Evolutionary conservation across 1,140 invertebrate species (phyloP), one percentile per base, ranked within the genome.

Genomic region (Aphelinus certus): DNA sequence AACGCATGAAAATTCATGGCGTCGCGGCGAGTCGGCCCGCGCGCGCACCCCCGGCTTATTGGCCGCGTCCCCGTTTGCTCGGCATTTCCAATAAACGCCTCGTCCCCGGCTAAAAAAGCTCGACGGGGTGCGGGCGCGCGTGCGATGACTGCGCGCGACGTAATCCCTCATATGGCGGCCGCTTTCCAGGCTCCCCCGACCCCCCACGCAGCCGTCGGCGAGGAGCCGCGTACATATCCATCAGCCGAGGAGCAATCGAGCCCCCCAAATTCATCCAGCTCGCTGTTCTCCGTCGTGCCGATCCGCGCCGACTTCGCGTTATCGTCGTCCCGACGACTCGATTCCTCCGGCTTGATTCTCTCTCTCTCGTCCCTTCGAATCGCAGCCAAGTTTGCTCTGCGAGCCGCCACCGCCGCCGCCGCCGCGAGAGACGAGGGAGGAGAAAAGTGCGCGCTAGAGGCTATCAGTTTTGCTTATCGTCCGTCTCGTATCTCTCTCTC

Each of bases 401-500:
- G 26, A 26, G 26, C 26, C 26, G 26, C 26, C 26, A 26, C 26
- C 26, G 26, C 26, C 26, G 26, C 26, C 26, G 26, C 26, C 26
- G 26, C 26, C 26, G 26, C 26, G 26, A 26, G 26, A 26, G 57
- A 58, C 51, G 67, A 62, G 46, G 69, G 68, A 61, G 47, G 55
- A 72, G 56, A 76, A 26, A 77, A 71, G 69, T 71, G 55, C 46
- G 43, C 47, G 47, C 48, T 57, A 48, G 64, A 62, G 73, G 76
- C 69, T 79, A 84, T 86, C 79, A 84, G 76, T 85, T 86, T 82
- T 78, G 77, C 80, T 83, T 83, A 83, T 85, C 80, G 76, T 76
- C 58, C 69, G 70, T 75, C 76, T 81, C 82, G 79, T 79, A 84
- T 84, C 79, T 85, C 61, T 77, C 71, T 67, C 72, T 71, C 80